Percentiles rank a stretch among this genome's conserved stretches.
Evolutionary conservation across 2,888 invertebrate species (phyloP).

Genomic region (Pammene aurita): DNA sequence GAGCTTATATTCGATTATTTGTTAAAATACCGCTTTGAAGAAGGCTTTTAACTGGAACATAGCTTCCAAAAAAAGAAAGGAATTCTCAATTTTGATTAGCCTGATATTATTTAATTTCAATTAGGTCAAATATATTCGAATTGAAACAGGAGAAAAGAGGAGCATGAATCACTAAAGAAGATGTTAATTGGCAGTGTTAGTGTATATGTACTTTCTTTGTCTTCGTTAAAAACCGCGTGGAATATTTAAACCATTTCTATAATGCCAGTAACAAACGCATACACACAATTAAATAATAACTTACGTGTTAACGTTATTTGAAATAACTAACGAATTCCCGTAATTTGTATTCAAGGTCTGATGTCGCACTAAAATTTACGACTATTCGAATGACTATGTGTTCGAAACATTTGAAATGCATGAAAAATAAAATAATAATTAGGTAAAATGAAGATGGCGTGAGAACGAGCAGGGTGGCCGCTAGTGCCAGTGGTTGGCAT

Average conservation of each 20-base stretch:
- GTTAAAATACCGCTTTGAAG: too few species aligned
- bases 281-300: conserved; percentile 4
- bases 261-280: neutral
- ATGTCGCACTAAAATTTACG: conserved; percentile 16
- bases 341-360: conserved; percentile 19
- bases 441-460: conserved; percentile 72
- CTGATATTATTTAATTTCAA: too few species aligned
- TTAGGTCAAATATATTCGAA: too few species aligned
- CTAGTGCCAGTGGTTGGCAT: conserved; percentile 54
- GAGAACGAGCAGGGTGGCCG: conserved; percentile 76
- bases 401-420: conserved; percentile 64
- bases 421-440: conserved; percentile 75
- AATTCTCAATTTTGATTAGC: too few species aligned
- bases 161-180: too few species aligned
- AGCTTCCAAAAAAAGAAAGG: neutral
- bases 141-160: too few species aligned
- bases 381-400: conserved; percentile 40
- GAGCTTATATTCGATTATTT: neutral
- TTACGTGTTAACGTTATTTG: conserved; percentile 1
- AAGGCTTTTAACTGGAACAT: conserved; percentile 7
- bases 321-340: conserved; percentile 4
- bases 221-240: neutral
- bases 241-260: neutral
- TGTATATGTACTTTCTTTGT: neutral
- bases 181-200: too few species aligned